Evolutionary conservation across 1,140 invertebrate genomes (phyloP).

Genomic region (Cotesia glomerata): DNA sequence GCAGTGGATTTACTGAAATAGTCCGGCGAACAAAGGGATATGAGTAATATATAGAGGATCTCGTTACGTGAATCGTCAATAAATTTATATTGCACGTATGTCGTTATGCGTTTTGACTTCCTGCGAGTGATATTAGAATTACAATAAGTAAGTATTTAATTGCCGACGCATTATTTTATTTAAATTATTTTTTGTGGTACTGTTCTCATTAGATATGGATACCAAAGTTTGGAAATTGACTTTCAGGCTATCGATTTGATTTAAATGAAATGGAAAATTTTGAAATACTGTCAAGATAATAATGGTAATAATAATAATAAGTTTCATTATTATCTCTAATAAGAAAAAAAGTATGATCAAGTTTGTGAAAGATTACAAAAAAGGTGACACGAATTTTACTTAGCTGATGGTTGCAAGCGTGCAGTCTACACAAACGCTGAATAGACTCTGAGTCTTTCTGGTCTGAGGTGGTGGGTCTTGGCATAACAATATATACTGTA

Average conservation of each 20-base stretch:
- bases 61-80: slow-evolving; percentile 4
- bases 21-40: neutral
- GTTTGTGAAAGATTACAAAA: no score
- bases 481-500: no score
- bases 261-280: neutral
- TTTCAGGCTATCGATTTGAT: no score
- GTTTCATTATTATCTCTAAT: no score
- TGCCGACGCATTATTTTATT: neutral
- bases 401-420: no score
- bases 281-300: slow-evolving; percentile 32
- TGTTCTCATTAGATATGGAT: neutral
- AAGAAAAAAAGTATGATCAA: no score
- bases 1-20: neutral
- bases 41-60: neutral
- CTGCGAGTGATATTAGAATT: neutral
- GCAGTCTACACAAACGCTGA: no score
- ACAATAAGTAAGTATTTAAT: neutral
- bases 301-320: slow-evolving; percentile 9
- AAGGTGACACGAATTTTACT: no score
- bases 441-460: no score
- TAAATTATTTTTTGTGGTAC: neutral
- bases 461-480: no score
- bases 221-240: neutral
- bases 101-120: slow-evolving; percentile 4
- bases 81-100: slow-evolving; percentile 18